Evolutionary conservation across 2,888 invertebrate species (phyloP).

Genomic region (Plusia festucae): DNA sequence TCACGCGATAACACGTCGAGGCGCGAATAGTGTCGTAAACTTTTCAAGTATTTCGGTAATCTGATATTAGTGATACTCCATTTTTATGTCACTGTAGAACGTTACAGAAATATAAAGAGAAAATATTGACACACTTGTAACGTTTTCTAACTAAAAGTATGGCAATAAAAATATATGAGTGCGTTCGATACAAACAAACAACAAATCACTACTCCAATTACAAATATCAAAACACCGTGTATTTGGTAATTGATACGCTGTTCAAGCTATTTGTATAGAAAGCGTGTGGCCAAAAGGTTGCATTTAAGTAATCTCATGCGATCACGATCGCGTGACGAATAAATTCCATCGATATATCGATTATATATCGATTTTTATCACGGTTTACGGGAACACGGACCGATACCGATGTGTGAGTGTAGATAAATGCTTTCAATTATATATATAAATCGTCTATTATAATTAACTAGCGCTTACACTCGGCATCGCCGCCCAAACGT

Average conservation of each 20-base stretch:
- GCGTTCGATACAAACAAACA: slow-evolving; percentile 33
- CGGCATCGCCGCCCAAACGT: slow-evolving; percentile 51
- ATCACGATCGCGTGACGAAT: slow-evolving; percentile 78
- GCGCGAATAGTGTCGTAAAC: neutral
- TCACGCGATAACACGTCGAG: neutral
- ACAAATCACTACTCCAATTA: slow-evolving; percentile 56
- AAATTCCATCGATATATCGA: slow-evolving; percentile 74
- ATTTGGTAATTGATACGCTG: slow-evolving; percentile 52
- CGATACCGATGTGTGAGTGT: slow-evolving; percentile 69
- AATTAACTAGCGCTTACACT: slow-evolving; percentile 69
- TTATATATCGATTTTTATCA: slow-evolving; percentile 80
- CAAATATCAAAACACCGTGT: slow-evolving; percentile 34
- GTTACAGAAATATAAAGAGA: neutral
- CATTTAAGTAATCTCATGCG: slow-evolving; percentile 62
- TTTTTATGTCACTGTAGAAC: neutral
- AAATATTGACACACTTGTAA: slow-evolving; percentile 6
- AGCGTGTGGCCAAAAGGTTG: slow-evolving; percentile 64
- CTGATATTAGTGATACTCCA: neutral
- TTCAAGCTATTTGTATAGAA: slow-evolving; percentile 60
- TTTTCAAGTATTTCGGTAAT: neutral
- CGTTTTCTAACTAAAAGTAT: slow-evolving; percentile 15
- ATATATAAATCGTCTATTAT: slow-evolving; percentile 82
- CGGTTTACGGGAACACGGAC: slow-evolving; percentile 72
- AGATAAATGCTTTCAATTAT: slow-evolving; percentile 78
- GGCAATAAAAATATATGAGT: slow-evolving; percentile 33